These are phyloP conservation scores for Cremastinae sp. DNA, from an alignment of 2,888 invertebrate genomes.

Conservation along the genomic window DNA sequence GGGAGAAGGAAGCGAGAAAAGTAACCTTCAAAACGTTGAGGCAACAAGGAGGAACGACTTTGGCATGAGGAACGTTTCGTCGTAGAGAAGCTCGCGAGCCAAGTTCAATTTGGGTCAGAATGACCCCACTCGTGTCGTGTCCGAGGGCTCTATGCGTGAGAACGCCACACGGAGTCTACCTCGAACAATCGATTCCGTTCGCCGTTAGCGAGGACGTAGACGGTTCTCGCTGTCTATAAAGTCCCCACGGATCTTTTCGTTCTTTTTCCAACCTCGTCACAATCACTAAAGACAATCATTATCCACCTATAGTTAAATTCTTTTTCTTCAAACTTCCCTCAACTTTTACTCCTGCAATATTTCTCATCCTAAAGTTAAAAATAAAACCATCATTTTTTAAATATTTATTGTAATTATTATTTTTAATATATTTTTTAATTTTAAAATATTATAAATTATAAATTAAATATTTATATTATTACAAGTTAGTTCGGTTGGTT, in stretches of 20 bases:
- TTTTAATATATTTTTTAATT: too few relatives aligned
- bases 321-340: too few relatives aligned
- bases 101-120: slow-evolving; percentile 62
- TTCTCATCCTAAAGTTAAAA: too few relatives aligned
- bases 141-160: slow-evolving; percentile 7
- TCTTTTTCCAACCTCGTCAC: slow-evolving; percentile 8
- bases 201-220: slow-evolving; percentile 49
- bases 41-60: slow-evolving; percentile 37
- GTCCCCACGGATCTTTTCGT: slow-evolving; percentile 4
- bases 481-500: too few relatives aligned
- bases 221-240: slow-evolving; percentile 18
- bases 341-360: too few relatives aligned
- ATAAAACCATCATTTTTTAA: too few relatives aligned
- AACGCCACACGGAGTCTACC: slow-evolving; percentile 31
- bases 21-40: slow-evolving; percentile 42
- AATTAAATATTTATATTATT: too few relatives aligned
- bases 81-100: slow-evolving; percentile 47
- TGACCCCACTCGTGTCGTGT: slow-evolving; percentile 56
- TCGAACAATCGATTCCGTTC: slow-evolving; percentile 55
- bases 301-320: neutral
- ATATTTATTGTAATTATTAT: too few relatives aligned
- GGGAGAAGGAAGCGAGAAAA: slow-evolving; percentile 8
- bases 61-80: slow-evolving; percentile 50
- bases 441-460: too few relatives aligned
- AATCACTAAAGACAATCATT: slow-evolving; percentile 13